These are phyloP conservation scores for Diadema setosum DNA, from an alignment of 35 echinoderm and acorn worm genomes.

Conservation along the genomic window DNA sequence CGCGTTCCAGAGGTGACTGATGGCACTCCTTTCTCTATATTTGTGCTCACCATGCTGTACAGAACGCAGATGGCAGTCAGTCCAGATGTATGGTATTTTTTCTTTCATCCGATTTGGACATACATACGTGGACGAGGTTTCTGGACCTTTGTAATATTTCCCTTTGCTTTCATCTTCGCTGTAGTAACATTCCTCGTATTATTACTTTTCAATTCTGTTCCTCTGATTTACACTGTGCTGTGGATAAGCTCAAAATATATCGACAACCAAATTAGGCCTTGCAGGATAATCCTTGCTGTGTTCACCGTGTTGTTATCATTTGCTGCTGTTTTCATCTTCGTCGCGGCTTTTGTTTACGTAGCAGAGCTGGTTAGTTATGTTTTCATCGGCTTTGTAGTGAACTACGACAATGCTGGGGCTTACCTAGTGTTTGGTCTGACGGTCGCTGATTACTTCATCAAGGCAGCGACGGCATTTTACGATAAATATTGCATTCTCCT, in stretches of 20 bases:
- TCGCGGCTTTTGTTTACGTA: slow-evolving; percentile 73
- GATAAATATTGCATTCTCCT: slow-evolving; percentile 69
- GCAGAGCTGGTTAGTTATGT: slow-evolving; percentile 68
- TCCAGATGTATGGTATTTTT: slow-evolving; percentile 33
- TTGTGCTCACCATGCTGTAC: slow-evolving; percentile 56
- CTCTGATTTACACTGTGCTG: slow-evolving; percentile 42
- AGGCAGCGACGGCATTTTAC: slow-evolving; percentile 59
- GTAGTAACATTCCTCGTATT: slow-evolving; percentile 43
- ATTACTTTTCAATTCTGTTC: slow-evolving; percentile 60
- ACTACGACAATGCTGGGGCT: slow-evolving; percentile 59
- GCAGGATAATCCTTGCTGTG: slow-evolving; percentile 25
- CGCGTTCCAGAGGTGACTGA: slow-evolving; percentile 22
- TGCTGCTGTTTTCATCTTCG: slow-evolving; percentile 70
- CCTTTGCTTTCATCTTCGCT: slow-evolving; percentile 31
- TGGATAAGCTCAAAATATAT: slow-evolving; percentile 45
- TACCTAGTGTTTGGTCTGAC: slow-evolving; percentile 34
- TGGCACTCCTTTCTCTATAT: background rate
- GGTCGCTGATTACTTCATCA: slow-evolving; percentile 44
- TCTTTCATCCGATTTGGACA: background rate
- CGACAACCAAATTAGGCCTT: slow-evolving; percentile 3
- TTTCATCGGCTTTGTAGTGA: slow-evolving; percentile 80
- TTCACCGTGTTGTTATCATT: slow-evolving; percentile 26
- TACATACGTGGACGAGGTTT: background rate
- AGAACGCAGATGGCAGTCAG: slow-evolving; percentile 41
- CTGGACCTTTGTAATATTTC: background rate